Base-by-base conservation (phyloP, 2,888 invertebrate genomes). In the Tetramorium bicarinatum region DNA sequence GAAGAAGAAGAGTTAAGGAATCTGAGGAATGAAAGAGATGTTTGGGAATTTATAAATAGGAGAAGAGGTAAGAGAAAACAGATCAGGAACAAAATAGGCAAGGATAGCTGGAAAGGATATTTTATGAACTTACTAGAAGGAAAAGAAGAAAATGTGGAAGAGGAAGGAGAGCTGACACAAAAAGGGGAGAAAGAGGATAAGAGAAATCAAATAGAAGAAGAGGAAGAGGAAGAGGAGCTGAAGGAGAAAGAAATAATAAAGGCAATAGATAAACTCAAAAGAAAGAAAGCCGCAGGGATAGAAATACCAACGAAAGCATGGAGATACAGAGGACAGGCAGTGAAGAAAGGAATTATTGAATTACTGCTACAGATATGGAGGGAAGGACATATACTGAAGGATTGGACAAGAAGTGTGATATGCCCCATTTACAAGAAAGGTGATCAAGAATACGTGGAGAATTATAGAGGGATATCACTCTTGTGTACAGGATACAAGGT, bases 391-490 rank as follows among this genome's bases (percentile, higher is more conserved):
- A 29, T 21, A 52, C 69, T 38, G 18, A 21, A 18, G 7, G n/a
- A 41, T n/a, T n/a, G 59, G 59, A 59, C 44, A n/a, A n/a, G n/a
- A 4, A 54, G 21, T 2, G 38, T 69, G 3, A n/a, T n/a, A 21
- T n/a, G 13, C 0, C 49, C 34, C 6, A 3, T 71, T 18, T 11
- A 61, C 9, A 71, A 69, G n/a, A 59, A 62, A 21, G 38, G 61
- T 0, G 69, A 61, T 15, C 0, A 15, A 2, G 18, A 47, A 1
- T 0, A 0, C 1, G 8, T 2, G 38, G 21, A 13, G 21, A 72
- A 72, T 7, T 81, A 81, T 9, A 72, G 72, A 49, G 81, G 72
- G 0, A 74, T 82, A 6, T 62, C 21, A 3, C 15, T 82, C 9
- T 25, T 74, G 2, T n/a, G 47, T 13, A 56, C 81, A 3, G 82